Base-by-base conservation (phyloP, 2,113 vertebrate species). In the Vicugna pacos region DNA sequence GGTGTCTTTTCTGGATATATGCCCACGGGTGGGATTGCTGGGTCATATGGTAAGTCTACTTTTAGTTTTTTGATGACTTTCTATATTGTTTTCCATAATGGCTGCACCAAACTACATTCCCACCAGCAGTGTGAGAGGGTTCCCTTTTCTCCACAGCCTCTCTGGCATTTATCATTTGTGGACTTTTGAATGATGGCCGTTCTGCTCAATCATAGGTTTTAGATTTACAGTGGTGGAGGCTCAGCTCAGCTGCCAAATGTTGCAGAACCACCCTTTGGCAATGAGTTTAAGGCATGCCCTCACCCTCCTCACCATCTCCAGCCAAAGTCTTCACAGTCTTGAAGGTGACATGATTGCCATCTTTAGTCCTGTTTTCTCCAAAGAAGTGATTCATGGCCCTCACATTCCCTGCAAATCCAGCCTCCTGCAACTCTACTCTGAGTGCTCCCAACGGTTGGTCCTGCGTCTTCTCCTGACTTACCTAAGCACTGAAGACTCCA, bases 261-360 rank as follows among this genome's bases (percentile, higher is more conserved):
- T 90, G 42, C 6, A 76, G 15, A 75, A 62, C 50, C 46, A 0
- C 7, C 32, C 22, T 81, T 50, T 28, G 8, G 9, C 11, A 60
- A 19, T 88, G 12, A 76, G 30, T 70, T 76, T n/a, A 54, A 54
- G 7, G n/a, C 12, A 42, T 60, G 1, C 0, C 0, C 1, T 6
- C 0, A 9, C 10, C 10, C 2, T 67, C n/a, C 6, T 69, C 3
- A 7, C 19, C 11, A 62, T 22, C 32, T 6, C 2, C 2, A n/a
- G 15, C 4, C 46, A 50, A 82, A 13, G 0, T 62, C 60, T 79
- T 94, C 64, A 58, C 15, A 89, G 35, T 20, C 15, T 93, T 19
- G 3, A 50, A 11, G n/a, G 24, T 82, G 17, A 0, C 16, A 35
- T 32, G 15, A 20, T 22, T 32, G 48, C 11, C 35, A 30, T 88